A percentile compares a stretch with the other conserved stretches of the same genome.
Evolutionary conservation across 2,113 vertebrate genomes (phyloP).

Genomic region (Heterotilapia buettikoferi): DNA sequence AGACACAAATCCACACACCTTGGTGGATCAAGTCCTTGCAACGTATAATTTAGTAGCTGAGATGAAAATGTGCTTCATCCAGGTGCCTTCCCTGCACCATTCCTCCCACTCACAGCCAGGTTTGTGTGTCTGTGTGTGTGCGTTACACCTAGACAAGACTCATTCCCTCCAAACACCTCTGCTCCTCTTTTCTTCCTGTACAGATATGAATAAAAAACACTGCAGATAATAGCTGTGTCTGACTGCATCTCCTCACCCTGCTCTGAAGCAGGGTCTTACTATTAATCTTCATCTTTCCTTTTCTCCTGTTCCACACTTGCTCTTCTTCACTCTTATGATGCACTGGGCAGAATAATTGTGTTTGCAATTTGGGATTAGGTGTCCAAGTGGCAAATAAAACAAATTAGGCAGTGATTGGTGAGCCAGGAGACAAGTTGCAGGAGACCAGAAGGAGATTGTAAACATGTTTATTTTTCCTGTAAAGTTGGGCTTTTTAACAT

Average conservation of each 20-base stretch:
- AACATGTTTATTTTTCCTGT: neutral
- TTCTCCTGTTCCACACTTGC: neutral
- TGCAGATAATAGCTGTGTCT: neutral
- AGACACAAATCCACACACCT: neutral
- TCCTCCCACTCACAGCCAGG: neutral
- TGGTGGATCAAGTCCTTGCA: neutral
- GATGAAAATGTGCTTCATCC: constrained; percentile 41
- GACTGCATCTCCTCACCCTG: neutral
- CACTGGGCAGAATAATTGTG: neutral
- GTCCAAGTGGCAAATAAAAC: constrained; percentile 13
- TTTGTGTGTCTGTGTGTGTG: neutral
- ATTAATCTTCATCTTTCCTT: neutral
- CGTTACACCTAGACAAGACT: neutral
- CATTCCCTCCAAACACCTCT: neutral
- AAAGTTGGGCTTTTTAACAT: neutral
- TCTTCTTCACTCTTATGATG: neutral
- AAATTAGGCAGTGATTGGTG: constrained; percentile 15
- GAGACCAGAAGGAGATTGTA: neutral
- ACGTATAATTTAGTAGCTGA: constrained; percentile 41
- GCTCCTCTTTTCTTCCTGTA: neutral
- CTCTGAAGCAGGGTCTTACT: neutral
- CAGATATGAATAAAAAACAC: constrained; percentile 25
- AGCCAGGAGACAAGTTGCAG: neutral
- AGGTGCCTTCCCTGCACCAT: neutral
- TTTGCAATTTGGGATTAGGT: neutral